Evolutionary conservation across 2,113 vertebrate species (phyloP).

Genomic region (Uria lomvia): DNA sequence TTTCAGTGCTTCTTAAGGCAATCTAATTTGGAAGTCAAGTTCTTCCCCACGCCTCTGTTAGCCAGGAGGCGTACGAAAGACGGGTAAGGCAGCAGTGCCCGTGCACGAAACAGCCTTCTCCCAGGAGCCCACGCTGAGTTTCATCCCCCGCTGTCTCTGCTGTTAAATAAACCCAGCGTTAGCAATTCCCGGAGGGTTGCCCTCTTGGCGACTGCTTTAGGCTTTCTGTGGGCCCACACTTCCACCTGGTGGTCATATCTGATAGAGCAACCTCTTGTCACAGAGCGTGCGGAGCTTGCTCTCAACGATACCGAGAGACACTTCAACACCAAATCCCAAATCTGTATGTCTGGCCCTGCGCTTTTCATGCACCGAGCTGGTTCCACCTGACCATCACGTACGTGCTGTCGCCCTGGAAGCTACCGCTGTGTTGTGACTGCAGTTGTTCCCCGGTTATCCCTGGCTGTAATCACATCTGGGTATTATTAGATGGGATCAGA

Average conservation of each 20-base stretch:
- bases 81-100: rapidly evolving
- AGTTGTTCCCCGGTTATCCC: background rate
- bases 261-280: background rate
- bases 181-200: background rate
- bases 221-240: background rate
- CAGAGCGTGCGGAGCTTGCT: too few species aligned
- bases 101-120: background rate
- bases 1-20: background rate
- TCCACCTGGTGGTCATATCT: rapidly evolving
- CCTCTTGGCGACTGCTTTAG: rapidly evolving
- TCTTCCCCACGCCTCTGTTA: rapidly evolving
- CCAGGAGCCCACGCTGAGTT: background rate
- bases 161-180: background rate
- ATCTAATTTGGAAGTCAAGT: rapidly evolving
- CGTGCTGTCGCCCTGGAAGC: background rate
- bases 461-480: too few species aligned
- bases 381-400: rapidly evolving
- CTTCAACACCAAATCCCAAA: rapidly evolving
- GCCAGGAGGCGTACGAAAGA: rapidly evolving
- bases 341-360: rapidly evolving
- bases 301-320: rapidly evolving
- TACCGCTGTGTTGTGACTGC: rapidly evolving
- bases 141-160: too few species aligned
- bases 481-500: too few species aligned
- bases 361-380: rapidly evolving